Conservation (phyloP, 2,888 invertebrate genomes). For the Meteorus colon region DNA sequence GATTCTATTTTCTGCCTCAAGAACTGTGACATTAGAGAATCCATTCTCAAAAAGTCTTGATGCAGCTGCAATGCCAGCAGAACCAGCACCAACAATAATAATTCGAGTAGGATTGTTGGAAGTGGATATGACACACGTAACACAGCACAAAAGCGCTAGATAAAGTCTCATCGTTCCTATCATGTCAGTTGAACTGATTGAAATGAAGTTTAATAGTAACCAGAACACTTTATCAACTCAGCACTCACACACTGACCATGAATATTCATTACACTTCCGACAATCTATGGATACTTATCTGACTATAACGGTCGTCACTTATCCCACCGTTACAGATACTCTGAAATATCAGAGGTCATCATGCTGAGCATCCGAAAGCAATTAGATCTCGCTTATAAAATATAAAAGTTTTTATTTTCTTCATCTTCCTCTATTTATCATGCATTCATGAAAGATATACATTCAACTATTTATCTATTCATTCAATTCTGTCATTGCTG, state of each 20-base stretch:
- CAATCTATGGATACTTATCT: neutral
- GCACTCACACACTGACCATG: conserved; percentile 5
- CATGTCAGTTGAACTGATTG: too few species aligned
- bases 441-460: too few species aligned
- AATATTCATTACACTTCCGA: neutral
- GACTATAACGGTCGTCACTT: conserved; percentile 40
- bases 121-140: conserved; percentile 6
- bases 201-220: neutral
- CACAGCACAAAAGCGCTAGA: conserved; percentile 29
- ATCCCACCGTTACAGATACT: neutral
- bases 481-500: too few species aligned
- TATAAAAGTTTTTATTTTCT: too few species aligned
- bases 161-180: neutral
- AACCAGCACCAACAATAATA: conserved; percentile 74
- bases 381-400: neutral
- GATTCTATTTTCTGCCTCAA: conserved; percentile 73
- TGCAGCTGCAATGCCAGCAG: conserved; percentile 76
- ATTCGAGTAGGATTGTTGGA: conserved; percentile 57
- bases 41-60: conserved; percentile 73
- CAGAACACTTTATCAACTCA: neutral
- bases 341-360: neutral
- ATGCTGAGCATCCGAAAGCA: neutral
- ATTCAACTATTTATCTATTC: too few species aligned
- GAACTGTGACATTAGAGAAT: conserved; percentile 72
- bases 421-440: too few species aligned